A percentile compares a stretch with the other conserved stretches of the same genome.
Evolutionary conservation across 2,113 vertebrate genomes (phyloP).

Genomic region (Cinclus cinclus): DNA sequence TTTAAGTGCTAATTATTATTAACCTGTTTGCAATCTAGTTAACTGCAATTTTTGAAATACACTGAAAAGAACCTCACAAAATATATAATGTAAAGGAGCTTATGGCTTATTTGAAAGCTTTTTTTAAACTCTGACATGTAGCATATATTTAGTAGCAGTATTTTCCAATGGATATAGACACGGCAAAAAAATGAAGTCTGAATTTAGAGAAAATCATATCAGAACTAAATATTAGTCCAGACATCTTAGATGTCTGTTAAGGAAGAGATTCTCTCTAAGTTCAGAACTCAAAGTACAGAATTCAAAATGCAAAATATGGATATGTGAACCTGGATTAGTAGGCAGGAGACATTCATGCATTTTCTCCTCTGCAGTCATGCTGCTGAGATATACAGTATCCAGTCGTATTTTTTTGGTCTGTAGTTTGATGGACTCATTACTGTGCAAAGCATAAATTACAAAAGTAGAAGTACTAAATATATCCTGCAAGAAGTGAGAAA

Average conservation of each 20-base stretch:
- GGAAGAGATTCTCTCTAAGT: neutral
- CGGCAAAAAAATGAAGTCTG: neutral
- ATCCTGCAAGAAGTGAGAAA: conserved; percentile 22
- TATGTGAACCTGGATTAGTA: neutral
- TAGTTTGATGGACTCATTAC: conserved; percentile 3
- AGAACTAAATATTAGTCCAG: neutral
- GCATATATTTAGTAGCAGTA: neutral
- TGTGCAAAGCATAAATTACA: conserved; percentile 6
- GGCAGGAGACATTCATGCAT: neutral
- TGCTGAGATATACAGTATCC: neutral
- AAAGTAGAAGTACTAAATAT: neutral
- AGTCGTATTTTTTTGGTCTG: neutral
- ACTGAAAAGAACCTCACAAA: neutral
- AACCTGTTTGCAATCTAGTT: neutral
- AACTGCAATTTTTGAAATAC: neutral
- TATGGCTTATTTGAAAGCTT: neutral
- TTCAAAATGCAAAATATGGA: neutral
- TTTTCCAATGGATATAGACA: neutral
- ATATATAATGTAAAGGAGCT: neutral
- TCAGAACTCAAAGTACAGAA: neutral
- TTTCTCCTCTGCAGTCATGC: neutral
- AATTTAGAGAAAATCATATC: neutral
- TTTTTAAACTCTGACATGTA: neutral
- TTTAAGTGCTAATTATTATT: neutral
- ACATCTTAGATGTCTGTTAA: neutral